These are phyloP conservation scores for Euglossa dilemma DNA, from an alignment of 1,140 invertebrate species.

Conservation along the genomic window DNA sequence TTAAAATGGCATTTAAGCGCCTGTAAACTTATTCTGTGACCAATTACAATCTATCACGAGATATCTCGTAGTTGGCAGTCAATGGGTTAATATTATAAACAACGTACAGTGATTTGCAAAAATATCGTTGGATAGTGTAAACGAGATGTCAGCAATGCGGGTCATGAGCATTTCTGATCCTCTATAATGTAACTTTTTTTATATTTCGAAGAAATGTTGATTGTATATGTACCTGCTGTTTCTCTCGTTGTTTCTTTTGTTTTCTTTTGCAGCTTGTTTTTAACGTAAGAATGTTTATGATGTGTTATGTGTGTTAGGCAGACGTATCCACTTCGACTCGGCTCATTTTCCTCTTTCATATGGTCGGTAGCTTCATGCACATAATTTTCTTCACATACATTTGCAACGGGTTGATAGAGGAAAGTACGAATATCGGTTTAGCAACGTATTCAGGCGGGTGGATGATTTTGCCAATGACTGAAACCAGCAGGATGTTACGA, in stretches of 20 bases:
- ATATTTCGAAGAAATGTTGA: no score
- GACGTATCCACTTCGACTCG: conserved; percentile 4
- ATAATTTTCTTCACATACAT: conserved; percentile 52
- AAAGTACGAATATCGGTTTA: conserved; percentile 41
- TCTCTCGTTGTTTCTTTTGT: neutral
- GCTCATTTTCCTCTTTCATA: conserved; percentile 44
- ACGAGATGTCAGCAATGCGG: no score
- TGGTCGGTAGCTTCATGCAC: conserved; percentile 31
- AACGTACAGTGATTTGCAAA: no score
- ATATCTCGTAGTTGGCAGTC: no score
- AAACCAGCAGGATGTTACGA: conserved; percentile 22
- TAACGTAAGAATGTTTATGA: neutral
- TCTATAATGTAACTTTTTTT: no score
- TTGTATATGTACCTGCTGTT: neutral
- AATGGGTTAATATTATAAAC: no score
- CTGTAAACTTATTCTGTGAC: no score
- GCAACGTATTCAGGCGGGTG: conserved; percentile 46
- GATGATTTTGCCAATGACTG: conserved; percentile 17
- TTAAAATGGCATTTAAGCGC: no score
- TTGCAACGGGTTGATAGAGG: conserved; percentile 45
- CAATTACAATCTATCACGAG: no score
- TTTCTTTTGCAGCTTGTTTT: no score
- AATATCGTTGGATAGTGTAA: no score
- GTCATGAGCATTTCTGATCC: no score
- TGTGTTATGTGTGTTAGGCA: conserved; percentile 9